These are phyloP conservation scores for Hyalella azteca DNA, from an alignment of 2,888 invertebrate genomes.

Conservation along the genomic window DNA sequence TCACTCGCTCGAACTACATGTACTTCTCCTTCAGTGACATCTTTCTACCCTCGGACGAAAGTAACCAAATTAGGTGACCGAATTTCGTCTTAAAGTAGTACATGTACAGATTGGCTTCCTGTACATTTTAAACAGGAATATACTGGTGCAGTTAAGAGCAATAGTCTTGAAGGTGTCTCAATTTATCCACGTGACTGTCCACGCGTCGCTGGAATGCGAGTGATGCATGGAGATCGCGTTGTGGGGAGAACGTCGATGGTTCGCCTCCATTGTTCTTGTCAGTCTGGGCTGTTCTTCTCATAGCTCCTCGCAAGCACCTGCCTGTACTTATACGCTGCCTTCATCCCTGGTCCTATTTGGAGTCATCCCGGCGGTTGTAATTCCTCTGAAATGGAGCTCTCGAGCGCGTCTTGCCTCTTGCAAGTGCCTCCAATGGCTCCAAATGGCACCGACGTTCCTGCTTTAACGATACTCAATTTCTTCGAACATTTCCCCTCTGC, in stretches of 20 bases:
- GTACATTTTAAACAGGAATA: too few relatives aligned
- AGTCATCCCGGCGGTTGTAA: constrained; percentile 16
- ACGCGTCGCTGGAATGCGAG: constrained; percentile 3
- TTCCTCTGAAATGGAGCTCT: constrained; percentile 25
- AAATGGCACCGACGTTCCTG: constrained; percentile 7
- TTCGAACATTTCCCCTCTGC: too few relatives aligned
- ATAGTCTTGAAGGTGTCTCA: too few relatives aligned
- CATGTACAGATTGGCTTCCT: too few relatives aligned
- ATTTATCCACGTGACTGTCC: not conserved
- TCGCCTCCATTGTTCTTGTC: constrained; percentile 14
- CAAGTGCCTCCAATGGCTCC: constrained; percentile 13
- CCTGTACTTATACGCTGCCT: constrained; percentile 32
- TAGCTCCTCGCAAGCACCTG: constrained; percentile 32
- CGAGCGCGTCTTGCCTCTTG: constrained; percentile 1
- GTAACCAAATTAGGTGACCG: too few relatives aligned
- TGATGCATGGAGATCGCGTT: not conserved
- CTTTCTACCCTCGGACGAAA: too few relatives aligned
- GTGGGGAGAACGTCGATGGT: not conserved
- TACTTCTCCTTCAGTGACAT: too few relatives aligned
- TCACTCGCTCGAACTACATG: too few relatives aligned
- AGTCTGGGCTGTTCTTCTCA: not conserved
- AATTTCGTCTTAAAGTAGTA: too few relatives aligned
- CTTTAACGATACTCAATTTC: constrained; percentile 12
- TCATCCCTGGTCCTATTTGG: constrained; percentile 26
- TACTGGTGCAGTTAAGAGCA: too few relatives aligned